phyloP scores from a whole-genome alignment of 1,140 invertebrate species.

The Pseudomyrmex sp. region DNA sequence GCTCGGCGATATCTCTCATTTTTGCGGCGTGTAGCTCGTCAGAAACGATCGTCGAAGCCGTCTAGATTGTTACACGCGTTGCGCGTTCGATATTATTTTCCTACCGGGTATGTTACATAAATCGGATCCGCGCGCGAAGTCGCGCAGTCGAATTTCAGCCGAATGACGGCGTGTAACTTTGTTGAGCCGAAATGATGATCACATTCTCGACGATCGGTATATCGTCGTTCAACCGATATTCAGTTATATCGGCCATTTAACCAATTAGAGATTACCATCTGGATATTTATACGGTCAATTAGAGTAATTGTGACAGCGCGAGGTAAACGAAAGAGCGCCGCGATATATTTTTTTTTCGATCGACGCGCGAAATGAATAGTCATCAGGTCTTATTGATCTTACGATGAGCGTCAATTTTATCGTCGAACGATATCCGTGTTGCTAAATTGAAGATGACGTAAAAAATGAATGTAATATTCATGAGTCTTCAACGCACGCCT shows the following conservation, averaged over 20 bases:
- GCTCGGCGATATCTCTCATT: constrained; percentile 57
- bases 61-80: constrained; percentile 20
- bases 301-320: constrained; percentile 39
- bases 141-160: constrained; percentile 29
- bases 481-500: too few species aligned
- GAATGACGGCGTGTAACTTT: constrained; percentile 41
- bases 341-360: background rate
- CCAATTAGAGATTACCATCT: constrained; percentile 55
- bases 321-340: constrained; percentile 13
- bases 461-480: background rate
- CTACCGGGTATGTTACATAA: constrained; percentile 38
- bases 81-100: constrained; percentile 31
- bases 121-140: constrained; percentile 34
- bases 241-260: constrained; percentile 49
- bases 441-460: too few species aligned
- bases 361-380: constrained; percentile 3
- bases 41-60: constrained; percentile 22
- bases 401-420: constrained; percentile 9
- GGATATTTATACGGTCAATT: constrained; percentile 53
- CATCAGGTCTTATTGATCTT: background rate
- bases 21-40: constrained; percentile 58
- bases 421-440: background rate
- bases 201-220: constrained; percentile 37
- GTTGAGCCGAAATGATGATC: constrained; percentile 50
- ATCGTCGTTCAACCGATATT: constrained; percentile 17